A percentile compares a stretch with the other conserved stretches of the same genome.
Conservation (phyloP, 2,888 invertebrate species). For the Ceraclea dissimilis region DNA sequence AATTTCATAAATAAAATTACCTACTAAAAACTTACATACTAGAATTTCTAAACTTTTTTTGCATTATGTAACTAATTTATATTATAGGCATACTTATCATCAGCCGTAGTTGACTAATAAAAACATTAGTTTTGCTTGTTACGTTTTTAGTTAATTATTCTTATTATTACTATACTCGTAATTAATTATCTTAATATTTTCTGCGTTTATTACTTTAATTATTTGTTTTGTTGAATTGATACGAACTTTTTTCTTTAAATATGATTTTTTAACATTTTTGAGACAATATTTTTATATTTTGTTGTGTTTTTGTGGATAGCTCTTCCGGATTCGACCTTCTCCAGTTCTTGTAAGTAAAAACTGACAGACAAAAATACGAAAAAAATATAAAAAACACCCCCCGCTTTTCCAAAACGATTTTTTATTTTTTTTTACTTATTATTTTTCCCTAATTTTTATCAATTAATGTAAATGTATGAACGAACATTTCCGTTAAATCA, state of each 20-base stretch:
- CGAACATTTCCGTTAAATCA: too few relatives aligned
- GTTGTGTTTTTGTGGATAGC: conserved; percentile 60
- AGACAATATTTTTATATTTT: conserved; percentile 3
- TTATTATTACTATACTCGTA: neutral
- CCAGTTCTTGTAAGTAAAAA: conserved; percentile 92
- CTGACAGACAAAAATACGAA: neutral
- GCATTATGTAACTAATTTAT: too few relatives aligned
- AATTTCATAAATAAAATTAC: too few relatives aligned
- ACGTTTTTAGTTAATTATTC: neutral
- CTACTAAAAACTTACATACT: too few relatives aligned
- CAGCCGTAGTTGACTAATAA: too few relatives aligned
- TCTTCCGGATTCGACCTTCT: conserved; percentile 98
- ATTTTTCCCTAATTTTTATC: too few relatives aligned
- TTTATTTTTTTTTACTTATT: too few relatives aligned
- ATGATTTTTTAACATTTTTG: neutral
- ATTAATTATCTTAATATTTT: neutral
- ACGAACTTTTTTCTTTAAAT: neutral
- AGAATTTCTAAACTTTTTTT: too few relatives aligned
- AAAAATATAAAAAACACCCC: conserved; percentile 6
- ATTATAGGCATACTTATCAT: too few relatives aligned
- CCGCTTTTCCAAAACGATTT: neutral
- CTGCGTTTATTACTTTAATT: neutral
- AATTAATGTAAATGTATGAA: too few relatives aligned
- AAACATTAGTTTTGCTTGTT: neutral
- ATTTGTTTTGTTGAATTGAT: neutral